Evolutionary conservation across 1,140 invertebrate species (phyloP).

Genomic region (Heliconius nattereri): DNA sequence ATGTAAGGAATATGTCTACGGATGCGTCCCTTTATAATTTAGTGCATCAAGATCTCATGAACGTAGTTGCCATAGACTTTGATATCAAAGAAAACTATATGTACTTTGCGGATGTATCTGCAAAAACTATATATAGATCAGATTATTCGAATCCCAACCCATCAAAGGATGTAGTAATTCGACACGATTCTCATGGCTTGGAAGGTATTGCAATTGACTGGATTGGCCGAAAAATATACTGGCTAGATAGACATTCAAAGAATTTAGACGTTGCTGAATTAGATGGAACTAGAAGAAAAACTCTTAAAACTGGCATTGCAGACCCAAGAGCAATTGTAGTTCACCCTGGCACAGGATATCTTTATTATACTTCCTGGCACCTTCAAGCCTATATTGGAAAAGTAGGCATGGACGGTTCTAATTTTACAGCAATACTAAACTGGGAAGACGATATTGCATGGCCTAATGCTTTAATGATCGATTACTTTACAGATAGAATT

Average conservation of each 20-base stretch:
- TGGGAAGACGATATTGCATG: slow-evolving; percentile 98
- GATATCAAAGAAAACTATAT: slow-evolving; percentile 91
- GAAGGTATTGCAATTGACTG: slow-evolving; percentile 99
- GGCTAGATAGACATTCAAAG: slow-evolving; percentile 97
- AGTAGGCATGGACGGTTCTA: slow-evolving; percentile 97
- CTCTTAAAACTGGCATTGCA: slow-evolving; percentile 91
- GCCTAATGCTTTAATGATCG: slow-evolving; percentile 98
- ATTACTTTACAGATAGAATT: slow-evolving; percentile 96
- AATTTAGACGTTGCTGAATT: slow-evolving; percentile 96
- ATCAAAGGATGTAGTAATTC: slow-evolving; percentile 90
- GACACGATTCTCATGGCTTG: slow-evolving; percentile 95
- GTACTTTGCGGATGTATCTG: slow-evolving; percentile 97
- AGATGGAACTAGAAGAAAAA: slow-evolving; percentile 95
- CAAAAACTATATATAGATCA: slow-evolving; percentile 93
- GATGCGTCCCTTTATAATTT: slow-evolving; percentile 93
- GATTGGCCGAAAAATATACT: slow-evolving; percentile 97
- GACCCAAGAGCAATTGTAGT: slow-evolving; percentile 97
- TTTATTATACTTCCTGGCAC: slow-evolving; percentile 98
- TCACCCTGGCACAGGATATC: slow-evolving; percentile 95
- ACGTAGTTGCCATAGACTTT: slow-evolving; percentile 97
- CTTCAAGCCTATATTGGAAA: slow-evolving; percentile 98
- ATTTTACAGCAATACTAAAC: slow-evolving; percentile 93
- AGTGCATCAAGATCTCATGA: slow-evolving; percentile 96
- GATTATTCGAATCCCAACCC: slow-evolving; percentile 79
- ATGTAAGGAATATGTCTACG: slow-evolving; percentile 96